Evolutionary conservation across 2,113 vertebrate genomes (phyloP).

Genomic region (Amblyornis subalaris): DNA sequence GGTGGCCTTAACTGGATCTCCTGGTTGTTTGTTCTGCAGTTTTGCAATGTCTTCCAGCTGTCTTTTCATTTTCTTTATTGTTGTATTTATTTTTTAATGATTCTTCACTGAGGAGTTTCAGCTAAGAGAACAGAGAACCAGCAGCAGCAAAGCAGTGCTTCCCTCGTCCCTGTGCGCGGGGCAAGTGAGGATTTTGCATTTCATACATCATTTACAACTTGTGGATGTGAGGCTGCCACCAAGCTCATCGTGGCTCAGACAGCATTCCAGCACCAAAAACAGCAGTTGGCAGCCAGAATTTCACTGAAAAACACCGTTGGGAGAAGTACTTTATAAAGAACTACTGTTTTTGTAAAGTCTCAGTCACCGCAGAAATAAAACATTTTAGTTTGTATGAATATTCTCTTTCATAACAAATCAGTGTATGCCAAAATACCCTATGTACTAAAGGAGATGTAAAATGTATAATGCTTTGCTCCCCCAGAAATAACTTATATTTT

Average conservation of each 20-base stretch:
- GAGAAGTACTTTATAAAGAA: neutral
- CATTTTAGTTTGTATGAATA: neutral
- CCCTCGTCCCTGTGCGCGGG: fast-evolving
- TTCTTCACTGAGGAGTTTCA: slow-evolving; percentile 21
- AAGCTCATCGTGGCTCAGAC: neutral
- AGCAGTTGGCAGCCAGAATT: neutral
- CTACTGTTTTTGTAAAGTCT: neutral
- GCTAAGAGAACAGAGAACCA: slow-evolving; percentile 24
- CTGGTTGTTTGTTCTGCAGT: slow-evolving; percentile 28
- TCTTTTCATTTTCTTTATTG: slow-evolving; percentile 17
- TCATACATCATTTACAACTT: slow-evolving; percentile 50
- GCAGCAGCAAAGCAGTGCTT: neutral
- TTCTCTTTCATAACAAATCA: neutral
- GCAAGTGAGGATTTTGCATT: slow-evolving; percentile 43
- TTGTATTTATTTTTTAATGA: slow-evolving; percentile 48
- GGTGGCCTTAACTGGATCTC: neutral
- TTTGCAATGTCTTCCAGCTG: slow-evolving; percentile 41
- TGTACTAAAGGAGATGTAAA: neutral
- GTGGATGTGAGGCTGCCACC: slow-evolving; percentile 4
- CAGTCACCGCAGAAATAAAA: neutral
- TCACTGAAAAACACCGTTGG: neutral
- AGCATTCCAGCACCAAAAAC: neutral
- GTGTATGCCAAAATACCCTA: neutral
- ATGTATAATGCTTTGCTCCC: neutral
- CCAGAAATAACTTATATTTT: neutral